These are phyloP conservation scores for Drosophila miranda DNA, from an alignment of 1,140 invertebrate genomes.

Conservation along the genomic window DNA sequence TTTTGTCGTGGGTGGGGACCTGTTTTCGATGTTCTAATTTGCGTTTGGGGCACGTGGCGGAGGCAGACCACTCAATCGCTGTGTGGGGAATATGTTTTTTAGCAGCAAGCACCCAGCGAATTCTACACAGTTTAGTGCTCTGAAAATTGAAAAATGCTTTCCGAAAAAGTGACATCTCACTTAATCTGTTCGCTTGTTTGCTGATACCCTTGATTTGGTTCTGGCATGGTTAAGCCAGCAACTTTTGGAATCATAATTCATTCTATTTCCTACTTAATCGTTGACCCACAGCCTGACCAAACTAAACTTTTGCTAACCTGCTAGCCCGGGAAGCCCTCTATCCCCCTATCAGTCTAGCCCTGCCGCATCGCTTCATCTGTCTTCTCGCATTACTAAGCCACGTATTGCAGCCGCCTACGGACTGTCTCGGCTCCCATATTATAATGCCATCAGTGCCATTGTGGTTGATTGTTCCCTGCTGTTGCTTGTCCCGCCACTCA, in stretches of 20 bases:
- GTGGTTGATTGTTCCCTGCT: conserved; percentile 38
- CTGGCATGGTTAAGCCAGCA: too few relatives aligned
- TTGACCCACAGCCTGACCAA: background rate
- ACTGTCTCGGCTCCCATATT: conserved; percentile 31
- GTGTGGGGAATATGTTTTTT: too few relatives aligned
- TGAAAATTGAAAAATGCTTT: conserved; percentile 30
- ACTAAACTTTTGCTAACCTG: background rate
- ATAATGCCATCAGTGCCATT: conserved; percentile 52
- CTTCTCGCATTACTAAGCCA: conserved; percentile 14
- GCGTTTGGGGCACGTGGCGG: too few relatives aligned
- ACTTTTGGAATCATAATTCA: too few relatives aligned
- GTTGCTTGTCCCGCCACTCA: conserved; percentile 43
- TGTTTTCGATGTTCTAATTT: too few relatives aligned
- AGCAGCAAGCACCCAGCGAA: background rate
- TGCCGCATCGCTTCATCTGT: conserved; percentile 18
- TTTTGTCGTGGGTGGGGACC: too few relatives aligned
- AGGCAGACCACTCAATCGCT: too few relatives aligned
- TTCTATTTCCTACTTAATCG: too few relatives aligned
- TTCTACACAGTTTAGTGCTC: conserved; percentile 8
- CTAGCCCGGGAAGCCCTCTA: too few relatives aligned
- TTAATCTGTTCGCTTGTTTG: too few relatives aligned
- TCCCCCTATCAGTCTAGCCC: too few relatives aligned
- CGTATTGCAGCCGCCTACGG: conserved; percentile 13
- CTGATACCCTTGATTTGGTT: too few relatives aligned
- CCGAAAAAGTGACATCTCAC: conserved; percentile 6